Evolutionary conservation across 2,113 vertebrate species (phyloP).

Genomic region (Protobothrops mucrosquamatus): DNA sequence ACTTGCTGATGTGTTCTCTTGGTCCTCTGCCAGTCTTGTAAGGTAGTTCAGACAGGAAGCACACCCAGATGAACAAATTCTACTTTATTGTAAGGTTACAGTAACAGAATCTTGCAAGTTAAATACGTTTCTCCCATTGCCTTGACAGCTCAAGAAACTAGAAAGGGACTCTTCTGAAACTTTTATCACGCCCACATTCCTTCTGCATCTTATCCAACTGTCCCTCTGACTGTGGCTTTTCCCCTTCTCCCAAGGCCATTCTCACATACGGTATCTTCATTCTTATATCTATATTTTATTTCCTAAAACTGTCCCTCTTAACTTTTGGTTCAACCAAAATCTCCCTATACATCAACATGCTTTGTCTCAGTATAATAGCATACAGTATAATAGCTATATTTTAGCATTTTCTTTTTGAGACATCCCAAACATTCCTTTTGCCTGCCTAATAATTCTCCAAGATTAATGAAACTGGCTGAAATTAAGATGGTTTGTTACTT

Average conservation of each 20-base stretch:
- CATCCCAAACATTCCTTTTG: background rate
- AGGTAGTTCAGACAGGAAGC: background rate
- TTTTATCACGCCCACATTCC: background rate
- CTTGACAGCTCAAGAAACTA: background rate
- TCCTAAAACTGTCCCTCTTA: background rate
- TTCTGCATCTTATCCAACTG: background rate
- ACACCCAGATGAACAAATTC: background rate
- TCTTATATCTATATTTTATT: background rate
- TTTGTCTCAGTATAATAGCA: background rate
- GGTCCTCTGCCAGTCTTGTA: background rate
- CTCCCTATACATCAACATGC: background rate
- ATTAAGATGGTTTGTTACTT: background rate
- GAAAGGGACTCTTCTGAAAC: background rate
- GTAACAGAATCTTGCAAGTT: background rate
- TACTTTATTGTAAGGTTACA: background rate
- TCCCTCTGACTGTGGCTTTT: background rate
- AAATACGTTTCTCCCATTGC: background rate
- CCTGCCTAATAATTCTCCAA: background rate
- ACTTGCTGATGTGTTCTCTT: background rate
- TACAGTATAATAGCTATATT: background rate
- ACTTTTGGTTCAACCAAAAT: background rate
- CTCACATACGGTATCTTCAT: background rate
- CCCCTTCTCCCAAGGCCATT: background rate
- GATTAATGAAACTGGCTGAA: background rate
- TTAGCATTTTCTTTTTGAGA: background rate